phyloP scores from a whole-genome alignment of 2,888 invertebrate species.

The Caenorhabditis angaria region DNA sequence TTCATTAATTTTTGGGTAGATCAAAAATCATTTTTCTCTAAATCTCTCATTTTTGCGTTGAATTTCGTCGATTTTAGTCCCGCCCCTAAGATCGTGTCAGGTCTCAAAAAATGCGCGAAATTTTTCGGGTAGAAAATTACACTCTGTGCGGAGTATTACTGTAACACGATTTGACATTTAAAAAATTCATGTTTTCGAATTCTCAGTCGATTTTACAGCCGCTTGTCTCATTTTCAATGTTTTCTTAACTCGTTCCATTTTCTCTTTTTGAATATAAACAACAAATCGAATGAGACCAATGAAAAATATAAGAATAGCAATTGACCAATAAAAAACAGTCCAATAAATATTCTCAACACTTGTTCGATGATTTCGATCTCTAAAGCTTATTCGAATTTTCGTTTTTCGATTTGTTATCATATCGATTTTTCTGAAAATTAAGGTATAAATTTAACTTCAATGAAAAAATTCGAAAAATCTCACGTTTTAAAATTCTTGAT shows the following conservation, averaged over 20 bases:
- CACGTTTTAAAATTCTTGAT: slow-evolving; percentile 11
- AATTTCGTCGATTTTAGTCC: no score
- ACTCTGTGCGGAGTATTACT: no score
- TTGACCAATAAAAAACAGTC: slow-evolving; percentile 29
- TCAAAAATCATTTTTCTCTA: no score
- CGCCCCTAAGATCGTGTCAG: no score
- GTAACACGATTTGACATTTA: no score
- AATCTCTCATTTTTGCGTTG: no score
- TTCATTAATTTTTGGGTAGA: no score
- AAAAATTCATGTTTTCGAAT: no score
- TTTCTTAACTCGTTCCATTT: slow-evolving; percentile 16
- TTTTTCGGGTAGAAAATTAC: no score
- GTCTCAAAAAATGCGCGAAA: no score
- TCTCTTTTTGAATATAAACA: slow-evolving; percentile 30
- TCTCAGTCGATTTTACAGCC: background rate
- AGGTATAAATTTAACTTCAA: background rate
- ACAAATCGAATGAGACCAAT: slow-evolving; percentile 19
- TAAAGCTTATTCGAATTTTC: slow-evolving; percentile 27
- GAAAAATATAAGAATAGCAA: slow-evolving; percentile 24
- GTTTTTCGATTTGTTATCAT: slow-evolving; percentile 15
- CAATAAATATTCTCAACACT: slow-evolving; percentile 11
- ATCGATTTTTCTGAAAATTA: slow-evolving; percentile 25
- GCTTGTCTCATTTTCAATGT: background rate
- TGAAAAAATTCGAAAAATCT: background rate
- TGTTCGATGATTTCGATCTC: background rate